Evolutionary conservation across 2,888 invertebrate species (phyloP), one percentile per base, ranked within the genome.

Genomic region (Brenthis ino): DNA sequence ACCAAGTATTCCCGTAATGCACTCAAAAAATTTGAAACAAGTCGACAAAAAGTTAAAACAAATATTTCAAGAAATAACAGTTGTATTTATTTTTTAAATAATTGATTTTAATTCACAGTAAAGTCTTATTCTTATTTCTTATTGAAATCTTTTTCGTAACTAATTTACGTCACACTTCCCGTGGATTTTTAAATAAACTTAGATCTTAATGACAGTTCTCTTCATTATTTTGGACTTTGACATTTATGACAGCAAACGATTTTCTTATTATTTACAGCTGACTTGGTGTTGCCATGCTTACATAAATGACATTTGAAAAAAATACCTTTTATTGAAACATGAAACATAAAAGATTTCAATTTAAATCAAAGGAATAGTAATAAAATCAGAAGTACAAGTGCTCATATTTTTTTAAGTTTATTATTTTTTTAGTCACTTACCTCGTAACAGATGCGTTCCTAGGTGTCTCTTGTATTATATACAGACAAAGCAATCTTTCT

Each of bases 141-240:
- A n/a, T 28, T 54, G 60, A 16, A 11, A 60, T 50, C 60, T 48
- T 60, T 14, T 48, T 28, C n/a, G 60, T 50, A 50, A 60, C 50
- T 60, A 33, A 60, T 60, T 50, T 60, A 33, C 60, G 60, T 60
- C 60, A 60, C 60, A 60, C n/a, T 60, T 50, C 6, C 12, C 16
- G 50, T 50, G 8, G 33, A 64, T 64, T 64, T 58, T 60, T 16
- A 60, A 50, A 60, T 60, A 56, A 47, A 64, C 47, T 20, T 64
- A 28, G 14, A 8, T 56, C 3, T 13, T 37, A 51, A 50, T 48
- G 48, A 50, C 48, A 14, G 48, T 50, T 60, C 28, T 14, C 48
- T 60, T 11, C 6, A n/a, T 60, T 47, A 60, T 48, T 48, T 47
- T 1, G 24, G 56, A 57, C 56, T n/a, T 37, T 57, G 43, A 60